Evolutionary conservation across 2,888 invertebrate genomes (phyloP), one percentile per base, ranked within the genome.

Genomic region (Yponomeuta plumbellus): DNA sequence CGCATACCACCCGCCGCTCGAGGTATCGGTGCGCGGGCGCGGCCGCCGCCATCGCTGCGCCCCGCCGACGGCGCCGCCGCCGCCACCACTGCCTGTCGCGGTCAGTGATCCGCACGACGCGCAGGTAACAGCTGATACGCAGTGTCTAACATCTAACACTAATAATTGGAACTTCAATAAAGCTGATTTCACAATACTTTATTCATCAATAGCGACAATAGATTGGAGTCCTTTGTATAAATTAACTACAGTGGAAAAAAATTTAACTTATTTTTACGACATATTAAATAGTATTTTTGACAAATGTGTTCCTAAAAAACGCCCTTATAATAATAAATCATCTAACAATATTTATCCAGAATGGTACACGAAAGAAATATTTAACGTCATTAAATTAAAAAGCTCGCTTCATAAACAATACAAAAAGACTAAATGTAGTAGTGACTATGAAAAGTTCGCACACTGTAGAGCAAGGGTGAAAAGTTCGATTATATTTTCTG

Each of bases 281-380:
- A 66, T 11, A 22, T 20, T 70, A 13, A 64, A 70, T 65, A 21
- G 22, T 4, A 67, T 65, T 23, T 64, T 72, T 13, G 56, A 67
- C 65, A 56, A 64, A 0, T 68, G 70, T 61, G 67, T 68, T 23
- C 70, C 71, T 10, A 66, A 22, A 58, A 72, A 69, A 66, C 65
- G 57, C 65, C 68, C 10, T 11, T 66, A 66, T 17, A n/a, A 11
- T 20, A 11, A 10, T 11, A 61, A 64, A 23, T 20, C 21, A n/a
- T 1, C 34, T 34, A 67, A 62, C 66, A 66, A 69, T 26, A 20
- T 8, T 26, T 72, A 71, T 56, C 71, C 72, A 4, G 69, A 67
- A 21, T 72, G 71, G 71, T 72, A 71, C 44, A 71, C 70, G 11
- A 13, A 39, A 1, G 68, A 70, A 52, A 67, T 72, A n/a, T 69